Evolutionary conservation across 1,140 invertebrate species (phyloP), one percentile per base, ranked within the genome.

Genomic region (Drosophila neocordata): DNA sequence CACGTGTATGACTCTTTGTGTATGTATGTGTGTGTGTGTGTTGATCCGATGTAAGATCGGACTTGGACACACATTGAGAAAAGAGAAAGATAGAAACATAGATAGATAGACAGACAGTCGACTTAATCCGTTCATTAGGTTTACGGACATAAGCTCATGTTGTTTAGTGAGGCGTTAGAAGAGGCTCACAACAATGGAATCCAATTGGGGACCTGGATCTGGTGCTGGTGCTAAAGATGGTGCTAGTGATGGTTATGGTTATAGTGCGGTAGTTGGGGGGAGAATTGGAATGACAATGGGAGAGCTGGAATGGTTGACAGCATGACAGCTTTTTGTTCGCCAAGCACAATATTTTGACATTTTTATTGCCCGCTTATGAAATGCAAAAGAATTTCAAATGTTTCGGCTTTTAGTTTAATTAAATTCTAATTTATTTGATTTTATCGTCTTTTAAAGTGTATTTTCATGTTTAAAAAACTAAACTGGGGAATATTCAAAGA

Each of bases 101-200:
- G 68, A 66, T 22, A 69, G 64, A 61, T 27, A 37, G 48, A 55
- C 65, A 70, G 70, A 74, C 55, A 68, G 60, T 51, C 73, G 73
- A 73, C 69, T 83, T 88, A 88, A 88, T 88, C 83, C 83, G 83
- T 88, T 88, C 83, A 88, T 88, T 88, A 88, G 83, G 83, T 77
- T 88, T 88, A 89, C 83, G 76, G 76, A 56, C 84, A 88, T 88
- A 88, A 88, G 83, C 73, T 68, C 84, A 62, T 83, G 83, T 88
- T 89, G 84, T 89, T 89, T 88, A 88, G 84, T 77, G 79, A 88
- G 84, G 79, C 83, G 84, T 88, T 88, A 88, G 83, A 79, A 77
- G 79, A 68, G 66, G 66, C 24, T 51, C 58, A 76, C 60, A 82
- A 87, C 83, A 87, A 87, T 88, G 66, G 75, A 57, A 12, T 38